These are phyloP conservation scores for Rhinichthys osculus DNA, from an alignment of 2,797 vertebrate genomes.

Conservation along the genomic window DNA sequence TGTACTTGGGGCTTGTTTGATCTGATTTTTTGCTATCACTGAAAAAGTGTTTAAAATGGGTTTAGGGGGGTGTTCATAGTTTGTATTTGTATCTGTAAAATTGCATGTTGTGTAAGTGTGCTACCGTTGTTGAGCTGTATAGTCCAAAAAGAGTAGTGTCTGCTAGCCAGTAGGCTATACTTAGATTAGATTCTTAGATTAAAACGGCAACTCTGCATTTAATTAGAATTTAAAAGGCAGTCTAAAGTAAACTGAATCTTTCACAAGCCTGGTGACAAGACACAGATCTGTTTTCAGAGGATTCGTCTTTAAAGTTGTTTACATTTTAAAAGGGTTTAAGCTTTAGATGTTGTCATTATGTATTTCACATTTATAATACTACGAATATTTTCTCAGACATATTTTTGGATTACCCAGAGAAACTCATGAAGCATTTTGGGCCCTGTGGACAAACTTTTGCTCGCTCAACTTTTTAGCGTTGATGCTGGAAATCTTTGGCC, in stretches of 20 bases:
- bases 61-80: neutral
- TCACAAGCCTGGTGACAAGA: neutral
- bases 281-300: neutral
- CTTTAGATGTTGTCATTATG: neutral
- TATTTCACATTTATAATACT: neutral
- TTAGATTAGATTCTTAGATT: no score
- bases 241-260: neutral
- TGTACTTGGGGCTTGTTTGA: neutral
- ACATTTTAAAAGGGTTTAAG: neutral
- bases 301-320: neutral
- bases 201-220: neutral
- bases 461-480: constrained; percentile 36
- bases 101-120: neutral
- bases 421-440: neutral
- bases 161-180: neutral
- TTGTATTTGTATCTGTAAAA: neutral
- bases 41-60: neutral
- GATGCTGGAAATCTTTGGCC: constrained; percentile 59
- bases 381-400: neutral
- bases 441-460: constrained; percentile 15
- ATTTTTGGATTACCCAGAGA: neutral
- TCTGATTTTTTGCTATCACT: neutral
- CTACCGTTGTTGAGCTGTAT: neutral
- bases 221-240: neutral
- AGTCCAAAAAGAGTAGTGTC: neutral